Evolutionary conservation across 2,797 vertebrate species (phyloP).

Genomic region (Bradypodion pumilum): DNA sequence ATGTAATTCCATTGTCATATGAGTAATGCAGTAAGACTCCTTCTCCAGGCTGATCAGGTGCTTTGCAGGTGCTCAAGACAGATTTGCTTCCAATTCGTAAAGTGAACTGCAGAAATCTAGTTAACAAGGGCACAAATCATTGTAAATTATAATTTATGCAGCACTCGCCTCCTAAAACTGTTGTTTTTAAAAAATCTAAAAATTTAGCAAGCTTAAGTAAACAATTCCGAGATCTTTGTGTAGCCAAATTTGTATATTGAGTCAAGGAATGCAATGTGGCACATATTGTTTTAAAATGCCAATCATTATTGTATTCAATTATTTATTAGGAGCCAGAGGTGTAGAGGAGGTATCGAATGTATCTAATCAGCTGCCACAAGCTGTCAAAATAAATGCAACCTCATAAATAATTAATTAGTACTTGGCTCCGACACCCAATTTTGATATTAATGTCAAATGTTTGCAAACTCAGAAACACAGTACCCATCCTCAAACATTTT

Average conservation of each 20-base stretch:
- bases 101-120: constrained; percentile 96
- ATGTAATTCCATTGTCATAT: constrained; percentile 95
- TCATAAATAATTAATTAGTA: constrained; percentile 79
- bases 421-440: constrained; percentile 74
- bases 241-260: constrained; percentile 35
- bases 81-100: constrained; percentile 94
- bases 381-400: constrained; percentile 80
- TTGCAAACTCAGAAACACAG: constrained; percentile 53
- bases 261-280: constrained; percentile 51
- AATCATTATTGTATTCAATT: constrained; percentile 75
- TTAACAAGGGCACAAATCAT: constrained; percentile 33
- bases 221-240: constrained; percentile 26
- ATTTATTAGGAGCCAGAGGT: constrained; percentile 76
- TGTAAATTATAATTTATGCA: background rate
- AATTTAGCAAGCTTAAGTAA: constrained; percentile 58
- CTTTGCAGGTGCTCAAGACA: constrained; percentile 93
- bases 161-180: background rate
- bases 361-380: constrained; percentile 79
- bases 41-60: constrained; percentile 94
- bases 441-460: constrained; percentile 74
- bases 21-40: constrained; percentile 95
- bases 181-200: constrained; percentile 45
- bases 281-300: constrained; percentile 70
- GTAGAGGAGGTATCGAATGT: constrained; percentile 67
- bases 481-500: constrained; percentile 50